A percentile compares a stretch with the other conserved stretches of the same genome.
phyloP scores from a whole-genome alignment of 2,888 invertebrate genomes.

The Drosophila nr. perissopoda region DNA sequence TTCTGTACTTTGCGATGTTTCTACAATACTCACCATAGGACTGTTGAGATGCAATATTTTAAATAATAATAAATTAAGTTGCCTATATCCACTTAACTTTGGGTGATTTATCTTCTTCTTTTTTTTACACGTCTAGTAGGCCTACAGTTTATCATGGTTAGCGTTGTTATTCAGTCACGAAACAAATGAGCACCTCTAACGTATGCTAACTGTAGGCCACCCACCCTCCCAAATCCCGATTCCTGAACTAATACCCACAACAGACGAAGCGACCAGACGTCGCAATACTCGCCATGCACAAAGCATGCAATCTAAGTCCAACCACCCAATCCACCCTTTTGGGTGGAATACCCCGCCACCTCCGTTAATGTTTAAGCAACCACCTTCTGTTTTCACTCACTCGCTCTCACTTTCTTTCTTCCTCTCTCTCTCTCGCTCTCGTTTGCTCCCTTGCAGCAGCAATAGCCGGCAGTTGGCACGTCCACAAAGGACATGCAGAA shows the following conservation, averaged over 20 bases:
- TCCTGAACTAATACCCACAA: slow-evolving; percentile 47
- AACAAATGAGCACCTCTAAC: slow-evolving; percentile 31
- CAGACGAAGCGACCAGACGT: slow-evolving; percentile 57
- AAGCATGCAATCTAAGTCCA: slow-evolving; percentile 39
- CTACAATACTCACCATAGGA: background rate
- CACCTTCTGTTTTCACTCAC: slow-evolving; percentile 47
- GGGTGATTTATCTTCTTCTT: background rate
- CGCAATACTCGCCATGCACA: slow-evolving; percentile 29
- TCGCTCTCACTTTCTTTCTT: background rate
- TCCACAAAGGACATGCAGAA: slow-evolving; percentile 33
- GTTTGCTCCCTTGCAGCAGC: slow-evolving; percentile 5
- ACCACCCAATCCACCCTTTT: slow-evolving; percentile 58
- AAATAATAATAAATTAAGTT: too few relatives aligned
- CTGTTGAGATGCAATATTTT: background rate
- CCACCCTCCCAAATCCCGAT: slow-evolving; percentile 46
- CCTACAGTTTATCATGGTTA: background rate
- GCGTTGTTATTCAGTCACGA: slow-evolving; percentile 10
- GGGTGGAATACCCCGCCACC: slow-evolving; percentile 32
- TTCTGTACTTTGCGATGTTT: background rate
- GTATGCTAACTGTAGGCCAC: slow-evolving; percentile 16
- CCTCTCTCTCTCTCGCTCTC: background rate
- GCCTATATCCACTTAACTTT: background rate
- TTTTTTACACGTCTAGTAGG: background rate
- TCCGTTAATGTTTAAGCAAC: slow-evolving; percentile 54
- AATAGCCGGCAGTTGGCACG: slow-evolving; percentile 26